phyloP scores from a whole-genome alignment of 2,113 vertebrate species.

The Colaptes auratus region DNA sequence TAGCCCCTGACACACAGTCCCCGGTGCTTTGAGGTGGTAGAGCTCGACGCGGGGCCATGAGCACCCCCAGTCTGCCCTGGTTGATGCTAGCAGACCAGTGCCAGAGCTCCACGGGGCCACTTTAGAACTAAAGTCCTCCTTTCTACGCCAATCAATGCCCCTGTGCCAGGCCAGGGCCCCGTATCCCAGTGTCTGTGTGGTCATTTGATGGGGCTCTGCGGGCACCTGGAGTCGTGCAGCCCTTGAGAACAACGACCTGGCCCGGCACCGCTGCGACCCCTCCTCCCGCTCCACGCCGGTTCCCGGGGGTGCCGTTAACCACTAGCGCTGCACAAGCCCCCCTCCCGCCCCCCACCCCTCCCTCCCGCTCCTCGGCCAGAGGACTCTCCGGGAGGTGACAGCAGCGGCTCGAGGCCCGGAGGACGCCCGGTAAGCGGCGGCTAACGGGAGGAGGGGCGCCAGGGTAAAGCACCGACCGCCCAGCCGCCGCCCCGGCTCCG shows the following conservation, averaged over 20 bases:
- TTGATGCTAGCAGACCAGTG: not conserved
- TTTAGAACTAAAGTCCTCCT: not conserved
- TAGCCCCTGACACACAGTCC: fast-evolving
- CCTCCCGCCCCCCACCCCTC: not conserved
- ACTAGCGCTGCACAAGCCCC: not conserved
- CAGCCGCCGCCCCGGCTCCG: not conserved
- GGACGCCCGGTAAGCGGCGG: not conserved
- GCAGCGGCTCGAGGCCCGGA: not conserved
- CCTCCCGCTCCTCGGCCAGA: not conserved
- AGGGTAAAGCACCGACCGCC: too few species aligned
- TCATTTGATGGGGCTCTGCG: not conserved
- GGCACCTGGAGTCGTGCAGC: not conserved
- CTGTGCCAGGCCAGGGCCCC: too few species aligned
- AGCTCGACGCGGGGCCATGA: not conserved
- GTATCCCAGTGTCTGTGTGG: not conserved
- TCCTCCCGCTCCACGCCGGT: not conserved
- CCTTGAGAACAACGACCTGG: not conserved
- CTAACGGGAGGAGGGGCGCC: not conserved
- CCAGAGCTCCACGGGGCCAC: not conserved
- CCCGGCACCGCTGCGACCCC: not conserved
- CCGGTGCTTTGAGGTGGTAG: fast-evolving
- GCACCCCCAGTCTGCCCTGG: fast-evolving
- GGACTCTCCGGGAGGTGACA: not conserved
- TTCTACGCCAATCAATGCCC: not conserved
- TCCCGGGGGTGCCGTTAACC: not conserved